A percentile compares a stretch with the other conserved stretches of the same genome.
Evolutionary conservation across 2,113 vertebrate species (phyloP).

Genomic region (Psephotus haematonotus): DNA sequence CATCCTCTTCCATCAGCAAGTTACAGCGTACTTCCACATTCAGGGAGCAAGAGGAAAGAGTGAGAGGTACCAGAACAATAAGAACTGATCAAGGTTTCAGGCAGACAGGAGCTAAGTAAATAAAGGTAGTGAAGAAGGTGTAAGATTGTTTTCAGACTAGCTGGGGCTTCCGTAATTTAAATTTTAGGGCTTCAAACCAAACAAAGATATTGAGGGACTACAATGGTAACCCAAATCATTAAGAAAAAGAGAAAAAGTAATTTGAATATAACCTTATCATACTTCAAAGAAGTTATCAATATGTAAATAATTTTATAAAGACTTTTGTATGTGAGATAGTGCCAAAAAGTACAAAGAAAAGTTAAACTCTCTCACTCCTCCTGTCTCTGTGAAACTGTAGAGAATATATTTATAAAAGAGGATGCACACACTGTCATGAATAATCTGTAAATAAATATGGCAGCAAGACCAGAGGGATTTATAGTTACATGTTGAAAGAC

Average conservation of each 20-base stretch:
- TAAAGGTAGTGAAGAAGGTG: not conserved
- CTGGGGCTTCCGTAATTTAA: not conserved
- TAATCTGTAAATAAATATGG: not conserved
- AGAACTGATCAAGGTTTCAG: not conserved
- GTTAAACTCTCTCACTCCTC: not conserved
- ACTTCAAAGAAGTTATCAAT: not conserved
- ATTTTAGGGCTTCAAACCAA: not conserved
- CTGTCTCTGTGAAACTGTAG: not conserved
- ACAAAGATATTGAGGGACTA: not conserved
- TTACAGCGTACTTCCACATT: not conserved
- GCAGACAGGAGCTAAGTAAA: not conserved
- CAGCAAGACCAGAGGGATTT: not conserved
- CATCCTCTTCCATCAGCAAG: constrained; percentile 32
- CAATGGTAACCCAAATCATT: not conserved
- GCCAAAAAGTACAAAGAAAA: not conserved
- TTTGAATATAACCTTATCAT: not conserved
- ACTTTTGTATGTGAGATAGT: not conserved
- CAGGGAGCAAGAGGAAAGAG: not conserved
- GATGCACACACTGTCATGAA: not conserved
- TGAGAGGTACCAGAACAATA: not conserved
- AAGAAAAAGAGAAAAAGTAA: not conserved
- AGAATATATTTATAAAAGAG: not conserved
- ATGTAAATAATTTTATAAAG: not conserved
- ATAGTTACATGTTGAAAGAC: not conserved
- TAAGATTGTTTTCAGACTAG: not conserved